phyloP scores from a whole-genome alignment of 2,888 invertebrate species.

The Amphiduros pacificus region DNA sequence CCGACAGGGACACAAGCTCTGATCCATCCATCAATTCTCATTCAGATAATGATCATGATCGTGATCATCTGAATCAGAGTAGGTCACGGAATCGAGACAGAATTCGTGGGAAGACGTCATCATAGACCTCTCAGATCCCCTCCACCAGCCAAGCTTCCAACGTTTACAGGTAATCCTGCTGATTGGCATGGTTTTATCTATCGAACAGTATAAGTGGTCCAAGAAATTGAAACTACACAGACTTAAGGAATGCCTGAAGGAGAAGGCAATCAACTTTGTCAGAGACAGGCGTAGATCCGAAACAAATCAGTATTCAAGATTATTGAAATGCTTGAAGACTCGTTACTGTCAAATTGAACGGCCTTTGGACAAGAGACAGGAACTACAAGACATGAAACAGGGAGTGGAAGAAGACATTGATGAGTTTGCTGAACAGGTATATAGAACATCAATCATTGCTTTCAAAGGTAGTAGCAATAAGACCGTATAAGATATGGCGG shows the following conservation, averaged over 20 bases:
- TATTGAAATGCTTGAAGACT: neutral
- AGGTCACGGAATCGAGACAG: no score
- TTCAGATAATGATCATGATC: no score
- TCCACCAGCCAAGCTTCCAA: no score
- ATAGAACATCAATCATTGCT: neutral
- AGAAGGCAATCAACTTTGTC: neutral
- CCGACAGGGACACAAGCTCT: no score
- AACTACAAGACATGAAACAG: neutral
- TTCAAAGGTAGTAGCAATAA: no score
- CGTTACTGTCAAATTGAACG: neutral
- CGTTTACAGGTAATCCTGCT: no score
- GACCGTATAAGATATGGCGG: no score
- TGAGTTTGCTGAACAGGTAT: neutral
- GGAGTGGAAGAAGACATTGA: neutral
- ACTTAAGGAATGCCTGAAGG: neutral
- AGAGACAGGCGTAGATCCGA: neutral
- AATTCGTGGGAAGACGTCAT: no score
- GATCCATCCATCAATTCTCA: no score
- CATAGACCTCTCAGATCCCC: no score
- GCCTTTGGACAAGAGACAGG: neutral
- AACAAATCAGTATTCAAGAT: neutral
- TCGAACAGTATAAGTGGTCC: neutral
- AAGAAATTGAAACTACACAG: neutral
- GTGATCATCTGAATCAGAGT: no score
- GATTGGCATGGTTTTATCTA: no score